phyloP scores from a whole-genome alignment of 2,888 invertebrate genomes.

The Drosophila kuntzei region DNA sequence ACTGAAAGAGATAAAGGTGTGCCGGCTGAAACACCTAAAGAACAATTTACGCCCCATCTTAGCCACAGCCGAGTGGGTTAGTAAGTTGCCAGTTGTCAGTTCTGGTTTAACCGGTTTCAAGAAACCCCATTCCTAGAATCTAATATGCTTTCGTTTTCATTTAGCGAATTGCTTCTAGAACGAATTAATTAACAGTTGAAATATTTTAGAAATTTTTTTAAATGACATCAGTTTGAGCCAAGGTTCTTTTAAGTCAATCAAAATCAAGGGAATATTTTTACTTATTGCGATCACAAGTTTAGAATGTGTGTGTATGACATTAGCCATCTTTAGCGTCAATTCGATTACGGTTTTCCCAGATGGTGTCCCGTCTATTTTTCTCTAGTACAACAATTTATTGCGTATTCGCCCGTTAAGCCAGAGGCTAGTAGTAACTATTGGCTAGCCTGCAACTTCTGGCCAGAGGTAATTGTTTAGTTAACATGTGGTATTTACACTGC shows the following conservation, averaged over 20 bases:
- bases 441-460: constrained; percentile 39
- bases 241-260: constrained; percentile 9
- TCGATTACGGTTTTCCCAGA: not conserved
- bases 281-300: constrained; percentile 5
- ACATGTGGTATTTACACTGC: constrained; percentile 75
- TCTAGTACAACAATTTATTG: constrained; percentile 38
- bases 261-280: constrained; percentile 30
- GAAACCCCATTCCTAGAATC: constrained; percentile 39
- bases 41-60: constrained; percentile 40
- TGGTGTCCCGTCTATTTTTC: not conserved
- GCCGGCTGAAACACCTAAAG: constrained; percentile 47
- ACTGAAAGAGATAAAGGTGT: constrained; percentile 32
- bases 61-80: constrained; percentile 55
- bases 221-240: constrained; percentile 50
- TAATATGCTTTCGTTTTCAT: constrained; percentile 53
- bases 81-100: constrained; percentile 37
- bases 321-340: not conserved
- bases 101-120: constrained; percentile 65
- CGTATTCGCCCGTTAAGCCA: constrained; percentile 58
- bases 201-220: constrained; percentile 29
- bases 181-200: constrained; percentile 44
- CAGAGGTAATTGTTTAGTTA: constrained; percentile 78
- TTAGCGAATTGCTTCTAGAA: constrained; percentile 50
- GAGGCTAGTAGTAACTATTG: constrained; percentile 12
- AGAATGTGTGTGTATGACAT: not conserved